Evolutionary conservation across 2,888 invertebrate genomes (phyloP).

Genomic region (Mystacides longicornis): DNA sequence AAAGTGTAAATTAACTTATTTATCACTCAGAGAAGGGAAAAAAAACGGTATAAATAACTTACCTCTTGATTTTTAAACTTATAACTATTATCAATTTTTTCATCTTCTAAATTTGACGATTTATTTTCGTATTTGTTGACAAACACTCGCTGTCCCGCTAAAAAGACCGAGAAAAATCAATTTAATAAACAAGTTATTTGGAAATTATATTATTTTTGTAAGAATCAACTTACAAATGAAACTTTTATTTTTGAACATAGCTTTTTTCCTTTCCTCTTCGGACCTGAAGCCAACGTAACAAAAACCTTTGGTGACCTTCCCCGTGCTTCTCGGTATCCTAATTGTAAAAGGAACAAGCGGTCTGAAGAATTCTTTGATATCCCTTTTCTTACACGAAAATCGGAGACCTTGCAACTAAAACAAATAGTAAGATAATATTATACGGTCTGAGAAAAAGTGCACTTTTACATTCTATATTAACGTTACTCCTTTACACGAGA

Average conservation of each 20-base stretch:
- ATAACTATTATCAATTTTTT: conserved; percentile 32
- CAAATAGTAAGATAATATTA: conserved; percentile 31
- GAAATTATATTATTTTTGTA: neutral
- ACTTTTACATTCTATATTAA: too few species aligned
- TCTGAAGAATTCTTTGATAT: conserved; percentile 77
- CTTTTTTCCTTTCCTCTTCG: conserved; percentile 71
- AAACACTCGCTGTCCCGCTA: conserved; percentile 43
- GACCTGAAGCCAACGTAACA: conserved; percentile 88
- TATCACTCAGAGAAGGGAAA: neutral
- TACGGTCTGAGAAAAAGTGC: neutral
- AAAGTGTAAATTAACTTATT: too few species aligned
- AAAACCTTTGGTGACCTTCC: conserved; percentile 65
- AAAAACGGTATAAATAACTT: conserved; percentile 12
- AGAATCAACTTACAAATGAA: conserved; percentile 58
- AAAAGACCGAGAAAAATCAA: conserved; percentile 15
- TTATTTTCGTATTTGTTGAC: conserved; percentile 43
- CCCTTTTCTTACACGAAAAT: conserved; percentile 71
- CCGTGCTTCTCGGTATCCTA: conserved; percentile 59
- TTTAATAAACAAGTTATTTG: neutral
- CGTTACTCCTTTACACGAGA: too few species aligned
- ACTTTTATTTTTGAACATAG: conserved; percentile 75
- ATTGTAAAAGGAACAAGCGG: conserved; percentile 74
- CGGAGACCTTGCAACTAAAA: conserved; percentile 73
- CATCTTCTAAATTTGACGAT: conserved; percentile 35
- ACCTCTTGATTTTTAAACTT: conserved; percentile 40